Base-by-base conservation (phyloP, 2,797 vertebrate species). In the Gymnodraco acuticeps region DNA sequence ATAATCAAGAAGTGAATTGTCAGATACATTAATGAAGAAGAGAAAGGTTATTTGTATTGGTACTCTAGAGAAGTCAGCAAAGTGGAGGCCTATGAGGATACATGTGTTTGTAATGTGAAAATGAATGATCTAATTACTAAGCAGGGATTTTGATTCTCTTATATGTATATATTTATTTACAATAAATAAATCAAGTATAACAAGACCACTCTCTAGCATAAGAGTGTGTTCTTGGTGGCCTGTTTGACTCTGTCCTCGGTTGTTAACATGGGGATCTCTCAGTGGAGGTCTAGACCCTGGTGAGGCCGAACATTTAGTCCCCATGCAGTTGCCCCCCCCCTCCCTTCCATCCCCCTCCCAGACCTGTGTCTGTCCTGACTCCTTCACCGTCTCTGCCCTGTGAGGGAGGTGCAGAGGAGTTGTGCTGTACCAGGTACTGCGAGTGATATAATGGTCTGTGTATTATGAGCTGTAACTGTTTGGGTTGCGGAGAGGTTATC, bases 401-500 rank as follows among this genome's bases (percentile, higher is more conserved):
- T 54, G 70, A 75, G 85, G 87, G 90, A 87, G 80, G 85, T 78
- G 78, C 64, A 64, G 82, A 70, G 70, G 84, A 89, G 92, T 47
- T 69, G 17, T n/a, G 63, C 79, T 52, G 88, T 93, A 91, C 90
- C 91, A 88, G 92, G 91, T 92, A 90, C 90, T 47, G 73, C 20
- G 4, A 70, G 79, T 79, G 89, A 93, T 92, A 87, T 87, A 80
- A 90, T 87, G 82, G 66, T 84, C 81, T 85, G 85, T 80, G 88
- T 84, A 86, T 90, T 87, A 77, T 54, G 65, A 90, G 85, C 83
- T 72, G 80, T 84, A 85, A 81, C 85, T 91, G 91, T 94, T 93
- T 93, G 92, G 87, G 90, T 90, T 89, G 85, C 45, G 7, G 81
- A 74, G 88, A 92, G 88, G 92, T 93, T 89, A 92, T 93, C 90